Percentiles rank a stretch among this genome's conserved stretches.
phyloP scores from a whole-genome alignment of 1,140 invertebrate species.

The Brachionus sp. region DNA sequence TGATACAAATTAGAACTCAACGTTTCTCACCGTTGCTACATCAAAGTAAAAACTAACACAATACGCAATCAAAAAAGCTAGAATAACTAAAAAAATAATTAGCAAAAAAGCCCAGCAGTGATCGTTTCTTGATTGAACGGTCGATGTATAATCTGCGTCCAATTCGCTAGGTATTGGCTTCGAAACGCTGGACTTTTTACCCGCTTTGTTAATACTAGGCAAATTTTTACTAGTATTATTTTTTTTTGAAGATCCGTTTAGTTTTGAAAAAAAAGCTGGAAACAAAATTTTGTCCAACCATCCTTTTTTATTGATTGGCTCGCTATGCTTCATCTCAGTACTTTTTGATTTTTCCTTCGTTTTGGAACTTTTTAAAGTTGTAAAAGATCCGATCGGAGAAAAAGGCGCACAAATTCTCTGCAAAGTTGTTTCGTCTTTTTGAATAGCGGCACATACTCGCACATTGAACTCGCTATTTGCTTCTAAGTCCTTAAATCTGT shows the following conservation, averaged over 20 bases:
- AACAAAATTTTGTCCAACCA: slow-evolving; percentile 49
- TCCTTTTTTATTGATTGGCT: slow-evolving; percentile 60
- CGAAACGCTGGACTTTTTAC: slow-evolving; percentile 41
- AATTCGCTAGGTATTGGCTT: background rate
- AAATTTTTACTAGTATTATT: background rate
- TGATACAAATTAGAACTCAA: background rate
- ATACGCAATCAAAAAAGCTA: slow-evolving; percentile 66
- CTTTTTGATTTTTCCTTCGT: slow-evolving; percentile 50
- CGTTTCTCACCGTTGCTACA: background rate
- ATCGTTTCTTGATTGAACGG: slow-evolving; percentile 64
- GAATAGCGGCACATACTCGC: slow-evolving; percentile 69
- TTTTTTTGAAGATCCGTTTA: background rate
- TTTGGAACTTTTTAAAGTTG: slow-evolving; percentile 60
- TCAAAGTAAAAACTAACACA: slow-evolving; percentile 18
- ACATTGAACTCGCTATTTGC: slow-evolving; percentile 75
- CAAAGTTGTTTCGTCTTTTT: background rate
- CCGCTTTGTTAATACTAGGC: background rate
- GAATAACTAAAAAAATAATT: slow-evolving; percentile 64
- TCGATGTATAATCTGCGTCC: slow-evolving; percentile 47
- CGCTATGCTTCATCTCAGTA: slow-evolving; percentile 64
- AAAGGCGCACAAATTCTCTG: slow-evolving; percentile 6
- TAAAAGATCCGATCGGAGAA: slow-evolving; percentile 51
- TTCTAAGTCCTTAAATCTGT: slow-evolving; percentile 68
- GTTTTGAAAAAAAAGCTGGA: background rate
- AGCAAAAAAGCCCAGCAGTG: slow-evolving; percentile 67